Evolutionary conservation across 1,140 invertebrate genomes (phyloP).

Genomic region (Cyclargus thomasi): DNA sequence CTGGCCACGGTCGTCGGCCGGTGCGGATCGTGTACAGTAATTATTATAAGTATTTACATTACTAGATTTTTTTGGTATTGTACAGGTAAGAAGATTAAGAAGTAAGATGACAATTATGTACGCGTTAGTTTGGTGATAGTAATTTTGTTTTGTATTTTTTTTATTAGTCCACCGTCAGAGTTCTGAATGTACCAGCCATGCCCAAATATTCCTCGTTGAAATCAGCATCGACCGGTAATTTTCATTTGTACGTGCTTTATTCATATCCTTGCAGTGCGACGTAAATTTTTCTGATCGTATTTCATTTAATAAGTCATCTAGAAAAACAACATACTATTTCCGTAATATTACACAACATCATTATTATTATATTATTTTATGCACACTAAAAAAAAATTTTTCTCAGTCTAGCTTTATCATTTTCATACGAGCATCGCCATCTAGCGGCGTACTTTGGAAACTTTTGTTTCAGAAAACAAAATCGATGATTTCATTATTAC

Average conservation of each 20-base stretch:
- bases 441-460: too few relatives aligned
- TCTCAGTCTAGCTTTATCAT: too few relatives aligned
- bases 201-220: not conserved
- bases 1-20: too few relatives aligned
- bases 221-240: not conserved
- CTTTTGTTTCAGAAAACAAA: too few relatives aligned
- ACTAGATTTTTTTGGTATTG: too few relatives aligned
- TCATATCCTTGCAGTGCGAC: not conserved
- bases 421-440: too few relatives aligned
- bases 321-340: not conserved
- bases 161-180: not conserved
- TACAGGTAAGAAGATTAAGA: too few relatives aligned
- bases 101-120: too few relatives aligned
- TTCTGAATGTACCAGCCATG: slow-evolving; percentile 1
- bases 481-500: not conserved
- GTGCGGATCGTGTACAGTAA: too few relatives aligned
- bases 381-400: too few relatives aligned
- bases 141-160: not conserved
- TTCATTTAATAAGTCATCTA: not conserved
- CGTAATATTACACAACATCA: not conserved
- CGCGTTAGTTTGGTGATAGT: too few relatives aligned
- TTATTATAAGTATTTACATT: too few relatives aligned
- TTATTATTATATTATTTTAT: not conserved
- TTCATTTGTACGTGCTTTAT: not conserved
- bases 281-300: not conserved